Evolutionary conservation across 2,797 vertebrate species (phyloP), one percentile per base, ranked within the genome.

Genomic region (Ataeniobius toweri): DNA sequence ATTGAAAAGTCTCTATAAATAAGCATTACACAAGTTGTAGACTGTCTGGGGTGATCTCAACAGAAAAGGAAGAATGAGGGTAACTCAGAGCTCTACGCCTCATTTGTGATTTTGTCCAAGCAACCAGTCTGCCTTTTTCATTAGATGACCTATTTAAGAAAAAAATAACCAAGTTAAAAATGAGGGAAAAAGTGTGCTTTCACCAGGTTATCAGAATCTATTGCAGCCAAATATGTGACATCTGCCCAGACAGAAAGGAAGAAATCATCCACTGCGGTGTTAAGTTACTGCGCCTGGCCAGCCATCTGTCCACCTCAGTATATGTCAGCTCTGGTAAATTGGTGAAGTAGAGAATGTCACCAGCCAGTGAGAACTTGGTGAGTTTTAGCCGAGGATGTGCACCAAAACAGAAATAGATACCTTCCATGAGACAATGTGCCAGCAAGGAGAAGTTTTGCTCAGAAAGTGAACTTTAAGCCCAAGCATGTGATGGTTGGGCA

Each of bases 181-280:
- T 14, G 3, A 0, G 39, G 0, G 2, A 24, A 44, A 65, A 67
- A 79, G 76, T 48, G 55, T 4, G 1, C 69, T 84, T 88, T 79
- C 75, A 79, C 75, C 78, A 68, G 20, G 39, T 78, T 69, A 75
- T 72, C 71, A 39, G 70, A 70, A 53, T 80, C 48, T 46, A 81
- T 75, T 7, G 5, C 78, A 91, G 89, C 84, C 92, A 90, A 87
- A 75, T 71, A 76, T 75, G 67, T 81, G 88, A 91, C 88, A 89
- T 82, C 84, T 84, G 84, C 83, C 78, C 65, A 28, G 73, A 72
- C 80, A 78, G 67, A 80, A 65, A 78, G 79, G 65, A 73, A 63
- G 77, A 79, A 73, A 70, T 80, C 74, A 6, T 82, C 75, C 74
- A 72, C 75, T n/a, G 65, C 51, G 84, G 69, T 81, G 80, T 48